Evolutionary conservation across 2,888 invertebrate species (phyloP).

Genomic region (Parasteatoda lunata): DNA sequence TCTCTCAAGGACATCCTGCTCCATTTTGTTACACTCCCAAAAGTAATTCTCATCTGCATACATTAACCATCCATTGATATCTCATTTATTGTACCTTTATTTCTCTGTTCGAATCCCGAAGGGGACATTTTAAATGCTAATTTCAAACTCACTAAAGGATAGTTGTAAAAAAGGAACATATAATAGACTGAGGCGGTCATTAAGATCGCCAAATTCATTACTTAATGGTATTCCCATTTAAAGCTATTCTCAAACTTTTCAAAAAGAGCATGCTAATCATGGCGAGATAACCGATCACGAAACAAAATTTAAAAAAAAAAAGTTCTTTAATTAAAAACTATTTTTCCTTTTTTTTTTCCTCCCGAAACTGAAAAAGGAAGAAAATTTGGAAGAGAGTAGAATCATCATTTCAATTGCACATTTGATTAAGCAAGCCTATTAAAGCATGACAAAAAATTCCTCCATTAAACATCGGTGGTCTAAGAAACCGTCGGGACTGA

Average conservation of each 20-base stretch:
- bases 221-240: constrained; percentile 2
- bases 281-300: background rate
- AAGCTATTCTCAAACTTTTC: background rate
- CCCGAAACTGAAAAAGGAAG: background rate
- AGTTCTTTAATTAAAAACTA: constrained; percentile 14
- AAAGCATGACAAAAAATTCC: constrained; percentile 16
- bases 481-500: background rate
- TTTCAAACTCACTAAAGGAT: background rate
- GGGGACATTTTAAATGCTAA: background rate
- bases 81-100: background rate
- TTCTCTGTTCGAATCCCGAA: too few relatives aligned
- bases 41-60: too few relatives aligned
- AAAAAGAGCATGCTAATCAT: background rate
- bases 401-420: constrained; percentile 23
- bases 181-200: too few relatives aligned
- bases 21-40: too few relatives aligned
- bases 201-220: background rate
- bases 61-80: too few relatives aligned
- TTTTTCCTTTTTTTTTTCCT: background rate
- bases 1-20: too few relatives aligned
- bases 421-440: constrained; percentile 40
- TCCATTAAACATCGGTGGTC: constrained; percentile 12
- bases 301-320: background rate
- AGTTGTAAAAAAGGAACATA: too few relatives aligned
- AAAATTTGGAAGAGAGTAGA: background rate